Evolutionary conservation across 30 jellyfish, hydroid and myxozoan species (phyloP).

Genomic region (Aurelia sp.): DNA sequence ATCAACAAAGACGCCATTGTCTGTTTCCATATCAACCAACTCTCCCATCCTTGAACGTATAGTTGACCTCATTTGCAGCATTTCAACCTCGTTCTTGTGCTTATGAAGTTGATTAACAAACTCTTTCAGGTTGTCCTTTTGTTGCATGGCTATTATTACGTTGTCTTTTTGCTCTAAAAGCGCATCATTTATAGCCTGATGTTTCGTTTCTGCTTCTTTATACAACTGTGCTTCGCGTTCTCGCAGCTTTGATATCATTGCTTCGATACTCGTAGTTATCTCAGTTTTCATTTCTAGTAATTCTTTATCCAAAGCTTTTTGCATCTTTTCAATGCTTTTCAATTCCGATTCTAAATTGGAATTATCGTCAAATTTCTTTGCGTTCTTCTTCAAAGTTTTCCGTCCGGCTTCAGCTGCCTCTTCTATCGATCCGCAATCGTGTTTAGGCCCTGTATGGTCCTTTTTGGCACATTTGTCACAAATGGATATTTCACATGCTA

Average conservation of each 20-base stretch:
- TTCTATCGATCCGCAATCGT: slow-evolving; percentile 74
- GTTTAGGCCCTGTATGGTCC: slow-evolving; percentile 76
- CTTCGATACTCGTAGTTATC: slow-evolving; percentile 64
- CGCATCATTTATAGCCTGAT: slow-evolving; percentile 40
- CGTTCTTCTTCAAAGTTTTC: slow-evolving; percentile 37
- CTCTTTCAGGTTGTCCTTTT: slow-evolving; percentile 28
- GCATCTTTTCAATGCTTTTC: slow-evolving; percentile 60
- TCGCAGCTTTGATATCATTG: slow-evolving; percentile 55
- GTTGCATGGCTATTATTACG: slow-evolving; percentile 51
- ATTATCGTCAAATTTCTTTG: slow-evolving; percentile 52
- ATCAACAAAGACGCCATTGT: slow-evolving; percentile 32
- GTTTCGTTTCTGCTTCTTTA: slow-evolving; percentile 56
- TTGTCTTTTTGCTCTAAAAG: slow-evolving; percentile 55
- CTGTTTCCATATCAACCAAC: slow-evolving; percentile 40
- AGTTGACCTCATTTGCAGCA: slow-evolving; percentile 95
- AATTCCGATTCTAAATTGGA: slow-evolving; percentile 53
- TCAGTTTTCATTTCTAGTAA: slow-evolving; percentile 69
- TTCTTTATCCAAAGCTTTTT: slow-evolving; percentile 73
- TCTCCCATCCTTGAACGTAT: slow-evolving; percentile 55
- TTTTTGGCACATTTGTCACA: slow-evolving; percentile 81
- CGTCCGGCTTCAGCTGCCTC: slow-evolving; percentile 81
- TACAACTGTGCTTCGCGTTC: slow-evolving; percentile 72
- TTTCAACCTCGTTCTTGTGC: slow-evolving; percentile 85
- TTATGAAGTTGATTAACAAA: slow-evolving; percentile 49
- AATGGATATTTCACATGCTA: slow-evolving; percentile 78